Conservation (phyloP, 2,797 vertebrate species). For the Hipposideros larvatus region DNA sequence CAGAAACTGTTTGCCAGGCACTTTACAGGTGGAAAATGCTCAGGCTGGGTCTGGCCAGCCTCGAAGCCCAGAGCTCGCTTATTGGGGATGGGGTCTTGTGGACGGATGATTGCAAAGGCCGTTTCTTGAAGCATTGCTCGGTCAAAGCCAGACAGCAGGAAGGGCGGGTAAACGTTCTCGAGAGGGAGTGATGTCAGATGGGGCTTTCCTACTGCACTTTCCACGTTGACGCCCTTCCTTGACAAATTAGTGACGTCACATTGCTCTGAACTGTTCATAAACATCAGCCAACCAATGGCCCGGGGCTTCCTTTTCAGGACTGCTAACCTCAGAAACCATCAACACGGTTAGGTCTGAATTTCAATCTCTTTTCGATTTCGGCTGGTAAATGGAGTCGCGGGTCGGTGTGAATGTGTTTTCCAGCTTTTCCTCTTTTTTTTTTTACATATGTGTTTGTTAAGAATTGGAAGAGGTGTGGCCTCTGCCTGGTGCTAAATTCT, state of each 20-base stretch:
- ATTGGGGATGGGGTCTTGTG: accelerated
- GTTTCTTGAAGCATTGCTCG: neutral
- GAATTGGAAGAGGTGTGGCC: neutral
- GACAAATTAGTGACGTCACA: too few species aligned
- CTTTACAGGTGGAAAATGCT: accelerated
- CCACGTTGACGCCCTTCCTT: neutral
- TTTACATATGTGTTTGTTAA: neutral
- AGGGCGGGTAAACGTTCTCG: neutral
- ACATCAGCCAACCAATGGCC: accelerated
- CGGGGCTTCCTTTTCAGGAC: neutral
- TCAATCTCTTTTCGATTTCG: neutral
- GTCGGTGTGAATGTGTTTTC: neutral
- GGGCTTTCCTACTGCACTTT: neutral
- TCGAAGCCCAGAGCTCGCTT: neutral
- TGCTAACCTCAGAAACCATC: neutral
- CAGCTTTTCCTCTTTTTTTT: neutral
- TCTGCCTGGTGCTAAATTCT: neutral
- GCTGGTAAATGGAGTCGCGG: too few species aligned
- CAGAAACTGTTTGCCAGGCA: neutral
- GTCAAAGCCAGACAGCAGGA: neutral
- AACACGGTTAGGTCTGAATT: neutral
- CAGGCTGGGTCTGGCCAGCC: neutral
- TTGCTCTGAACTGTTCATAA: neutral
- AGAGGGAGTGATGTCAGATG: neutral
- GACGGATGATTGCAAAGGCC: neutral